These are phyloP conservation scores for Nymphicus hollandicus DNA, from an alignment of 2,113 vertebrate genomes.

Conservation along the genomic window DNA sequence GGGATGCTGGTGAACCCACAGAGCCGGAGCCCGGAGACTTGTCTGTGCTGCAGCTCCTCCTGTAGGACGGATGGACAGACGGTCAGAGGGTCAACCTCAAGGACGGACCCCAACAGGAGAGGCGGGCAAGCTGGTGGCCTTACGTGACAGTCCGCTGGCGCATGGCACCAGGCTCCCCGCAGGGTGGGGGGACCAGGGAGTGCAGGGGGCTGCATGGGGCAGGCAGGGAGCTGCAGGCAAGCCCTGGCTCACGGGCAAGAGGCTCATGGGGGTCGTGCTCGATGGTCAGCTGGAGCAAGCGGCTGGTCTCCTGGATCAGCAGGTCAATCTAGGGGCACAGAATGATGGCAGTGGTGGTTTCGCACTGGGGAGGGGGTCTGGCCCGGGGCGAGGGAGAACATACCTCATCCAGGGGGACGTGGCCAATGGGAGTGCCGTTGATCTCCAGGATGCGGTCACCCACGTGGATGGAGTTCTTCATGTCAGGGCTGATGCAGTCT, in stretches of 20 bases:
- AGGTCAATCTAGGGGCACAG: slow-evolving; percentile 84
- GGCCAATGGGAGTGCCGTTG: slow-evolving; percentile 92
- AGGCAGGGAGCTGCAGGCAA: slow-evolving; percentile 71
- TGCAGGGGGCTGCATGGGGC: slow-evolving; percentile 63
- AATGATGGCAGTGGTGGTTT: neutral
- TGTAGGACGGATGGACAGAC: neutral
- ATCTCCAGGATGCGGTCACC: slow-evolving; percentile 96
- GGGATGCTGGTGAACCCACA: slow-evolving; percentile 81
- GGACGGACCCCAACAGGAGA: accelerated
- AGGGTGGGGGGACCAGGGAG: slow-evolving; percentile 74
- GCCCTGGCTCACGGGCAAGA: slow-evolving; percentile 57
- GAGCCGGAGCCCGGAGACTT: slow-evolving; percentile 87
- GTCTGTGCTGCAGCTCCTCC: slow-evolving; percentile 92
- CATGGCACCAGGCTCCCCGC: slow-evolving; percentile 66
- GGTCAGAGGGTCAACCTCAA: accelerated
- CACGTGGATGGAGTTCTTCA: slow-evolving; percentile 95
- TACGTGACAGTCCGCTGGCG: slow-evolving; percentile 75
- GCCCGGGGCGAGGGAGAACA: accelerated
- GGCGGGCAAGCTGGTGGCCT: neutral
- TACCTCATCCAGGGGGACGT: slow-evolving; percentile 95
- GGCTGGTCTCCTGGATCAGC: slow-evolving; percentile 94
- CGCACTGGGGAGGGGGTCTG: accelerated
- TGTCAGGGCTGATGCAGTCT: slow-evolving; percentile 92
- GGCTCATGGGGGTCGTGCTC: slow-evolving; percentile 89
- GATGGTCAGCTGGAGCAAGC: slow-evolving; percentile 92